Evolutionary conservation across 2,113 vertebrate genomes (phyloP).

Genomic region (Silurus meridionalis): DNA sequence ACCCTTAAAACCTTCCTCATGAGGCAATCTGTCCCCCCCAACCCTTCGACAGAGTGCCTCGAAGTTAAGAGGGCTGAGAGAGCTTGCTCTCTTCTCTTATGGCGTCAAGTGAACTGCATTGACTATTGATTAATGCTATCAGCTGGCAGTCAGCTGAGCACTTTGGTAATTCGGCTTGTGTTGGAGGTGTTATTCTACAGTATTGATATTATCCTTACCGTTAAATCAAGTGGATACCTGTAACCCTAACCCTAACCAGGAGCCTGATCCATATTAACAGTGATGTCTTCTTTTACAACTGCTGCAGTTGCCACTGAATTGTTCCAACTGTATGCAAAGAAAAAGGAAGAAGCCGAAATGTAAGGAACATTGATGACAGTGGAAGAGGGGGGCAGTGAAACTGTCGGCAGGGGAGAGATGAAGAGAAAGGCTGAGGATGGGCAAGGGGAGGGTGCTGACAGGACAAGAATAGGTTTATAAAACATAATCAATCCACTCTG

Average conservation of each 20-base stretch:
- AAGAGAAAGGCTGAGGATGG: slow-evolving; percentile 31
- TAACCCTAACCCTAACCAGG: slow-evolving; percentile 30
- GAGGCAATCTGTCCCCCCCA: slow-evolving; percentile 47
- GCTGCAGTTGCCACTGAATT: slow-evolving; percentile 37
- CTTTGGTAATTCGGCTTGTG: slow-evolving; percentile 28
- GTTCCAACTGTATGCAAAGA: slow-evolving; percentile 40
- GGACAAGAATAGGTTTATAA: slow-evolving; percentile 77
- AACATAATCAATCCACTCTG: slow-evolving; percentile 66
- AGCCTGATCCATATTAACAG: slow-evolving; percentile 26
- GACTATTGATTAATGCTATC: slow-evolving; percentile 50
- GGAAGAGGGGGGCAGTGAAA: slow-evolving; percentile 34
- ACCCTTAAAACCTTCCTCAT: slow-evolving; percentile 45
- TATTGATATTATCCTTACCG: slow-evolving; percentile 23
- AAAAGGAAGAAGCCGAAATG: slow-evolving; percentile 38
- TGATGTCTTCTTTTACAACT: slow-evolving; percentile 35
- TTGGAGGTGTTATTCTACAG: slow-evolving; percentile 29
- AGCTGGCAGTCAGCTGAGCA: slow-evolving; percentile 41
- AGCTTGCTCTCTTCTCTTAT: slow-evolving; percentile 30
- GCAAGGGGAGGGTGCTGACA: slow-evolving; percentile 26
- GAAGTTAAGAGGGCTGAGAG: slow-evolving; percentile 42
- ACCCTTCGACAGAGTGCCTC: slow-evolving; percentile 27
- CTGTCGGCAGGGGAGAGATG: slow-evolving; percentile 47
- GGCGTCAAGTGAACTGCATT: slow-evolving; percentile 36
- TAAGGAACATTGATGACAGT: slow-evolving; percentile 42
- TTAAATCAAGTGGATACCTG: slow-evolving; percentile 36